Base-by-base conservation (phyloP, 2,113 vertebrate genomes). In the Phasianus colchicus region DNA sequence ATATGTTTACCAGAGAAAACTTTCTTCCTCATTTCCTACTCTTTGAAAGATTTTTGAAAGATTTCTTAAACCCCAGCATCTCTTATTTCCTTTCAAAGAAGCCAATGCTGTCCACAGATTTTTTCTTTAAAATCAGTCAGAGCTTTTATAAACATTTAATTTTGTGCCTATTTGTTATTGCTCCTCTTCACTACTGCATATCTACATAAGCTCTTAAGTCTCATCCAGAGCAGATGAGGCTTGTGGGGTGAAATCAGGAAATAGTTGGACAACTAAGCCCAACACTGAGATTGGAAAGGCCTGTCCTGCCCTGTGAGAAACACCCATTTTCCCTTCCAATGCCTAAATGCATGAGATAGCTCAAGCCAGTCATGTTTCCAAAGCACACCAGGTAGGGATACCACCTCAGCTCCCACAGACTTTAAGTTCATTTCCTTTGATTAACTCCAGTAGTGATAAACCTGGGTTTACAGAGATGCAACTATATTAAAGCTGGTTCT, bases 351-450 rank as follows among this genome's bases (percentile, higher is more conserved):
- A 57, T 13, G 18, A 25, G 66, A 13, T 1, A 63, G 55, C 1
- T 71, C 66, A 55, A 45, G 45, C 4, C 13, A 55, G 38, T 55
- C 16, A 3, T 32, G 38, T 67, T 40, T 71, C 45, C 30, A 58
- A 32, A 58, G 32, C 55, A 58, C 6, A 4, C 3, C 2, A 0
- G 30, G 36, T 16, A 22, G 50, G 57, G 36, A 32, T 7, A 38
- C 50, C 30, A 45, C 65, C 52, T 91, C 75, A 83, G 67, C 38
- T 83, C 40, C 63, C 66, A 80, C 24, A 69, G 74, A 65, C 22
- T 45, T 66, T 40, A 58, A 73, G 66, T 83, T 36, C 7, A 64
- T 75, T 78, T 82, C 14, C 8, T 17, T 82, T 72, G 5, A 36
- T 52, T 66, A 82, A 57, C 57, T 82, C 16, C 48, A 89, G 57